Conservation (phyloP, 2,888 invertebrate genomes). For the Macrophya annulata region DNA sequence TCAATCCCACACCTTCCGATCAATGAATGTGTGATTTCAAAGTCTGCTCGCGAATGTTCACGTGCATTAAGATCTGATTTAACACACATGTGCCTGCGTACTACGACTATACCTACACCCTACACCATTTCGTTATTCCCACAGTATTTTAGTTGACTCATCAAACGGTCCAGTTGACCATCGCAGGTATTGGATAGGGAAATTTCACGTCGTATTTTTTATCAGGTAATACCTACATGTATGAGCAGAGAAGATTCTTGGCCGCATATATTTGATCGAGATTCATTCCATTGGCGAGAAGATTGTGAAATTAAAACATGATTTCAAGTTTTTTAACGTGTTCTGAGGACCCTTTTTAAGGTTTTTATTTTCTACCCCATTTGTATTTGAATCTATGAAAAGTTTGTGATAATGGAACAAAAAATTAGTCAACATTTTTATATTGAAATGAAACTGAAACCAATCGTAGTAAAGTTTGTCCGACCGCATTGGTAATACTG, state of each 20-base stretch:
- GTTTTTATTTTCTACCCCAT: not conserved
- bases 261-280: not conserved
- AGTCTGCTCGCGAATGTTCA: conserved; percentile 1
- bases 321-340: not conserved
- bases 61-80: conserved; percentile 12
- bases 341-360: not conserved
- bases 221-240: not conserved
- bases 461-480: not conserved
- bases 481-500: not conserved
- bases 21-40: conserved; percentile 25
- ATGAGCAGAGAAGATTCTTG: not conserved
- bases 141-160: not conserved
- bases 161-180: not conserved
- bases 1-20: conserved; percentile 36
- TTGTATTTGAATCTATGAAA: not conserved
- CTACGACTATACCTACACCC: not conserved
- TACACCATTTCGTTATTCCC: not conserved
- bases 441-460: too few relatives aligned
- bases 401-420: too few relatives aligned
- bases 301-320: not conserved
- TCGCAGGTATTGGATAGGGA: not conserved
- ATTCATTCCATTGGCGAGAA: not conserved
- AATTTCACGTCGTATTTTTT: not conserved
- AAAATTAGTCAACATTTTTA: too few relatives aligned
- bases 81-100: not conserved